Percentiles rank a stretch among this genome's conserved stretches.
Conservation (phyloP, 2,113 vertebrate genomes). For the Vicugna pacos region DNA sequence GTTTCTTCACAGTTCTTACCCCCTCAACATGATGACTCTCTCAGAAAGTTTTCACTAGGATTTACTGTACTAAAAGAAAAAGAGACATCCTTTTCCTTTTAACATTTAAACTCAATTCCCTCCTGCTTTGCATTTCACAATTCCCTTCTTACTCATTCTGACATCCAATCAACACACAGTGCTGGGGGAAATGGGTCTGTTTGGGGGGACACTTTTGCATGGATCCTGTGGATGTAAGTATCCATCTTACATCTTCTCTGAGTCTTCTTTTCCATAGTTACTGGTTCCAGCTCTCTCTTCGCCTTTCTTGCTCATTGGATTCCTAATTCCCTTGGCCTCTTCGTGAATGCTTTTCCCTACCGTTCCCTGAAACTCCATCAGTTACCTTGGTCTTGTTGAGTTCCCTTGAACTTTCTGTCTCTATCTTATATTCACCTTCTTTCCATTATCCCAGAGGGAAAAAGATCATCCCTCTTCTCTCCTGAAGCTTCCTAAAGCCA, state of each 20-base stretch:
- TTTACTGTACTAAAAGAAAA: neutral
- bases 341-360: neutral
- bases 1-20: neutral
- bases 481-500: neutral
- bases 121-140: neutral
- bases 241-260: neutral
- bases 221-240: neutral
- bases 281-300: neutral
- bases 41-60: neutral
- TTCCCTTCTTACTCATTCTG: constrained; percentile 2
- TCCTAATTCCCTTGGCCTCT: neutral
- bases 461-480: constrained; percentile 3
- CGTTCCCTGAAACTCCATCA: neutral
- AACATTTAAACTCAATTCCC: neutral
- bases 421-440: constrained; percentile 14
- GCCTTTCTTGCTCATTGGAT: neutral
- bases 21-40: neutral
- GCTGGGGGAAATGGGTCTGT: neutral
- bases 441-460: neutral
- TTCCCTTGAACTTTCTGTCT: neutral
- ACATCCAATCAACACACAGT: neutral
- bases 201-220: neutral
- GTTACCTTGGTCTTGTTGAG: neutral
- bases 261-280: neutral
- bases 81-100: neutral